Conservation (phyloP, 1,140 invertebrate genomes). For the Bombus vancouverensis region DNA sequence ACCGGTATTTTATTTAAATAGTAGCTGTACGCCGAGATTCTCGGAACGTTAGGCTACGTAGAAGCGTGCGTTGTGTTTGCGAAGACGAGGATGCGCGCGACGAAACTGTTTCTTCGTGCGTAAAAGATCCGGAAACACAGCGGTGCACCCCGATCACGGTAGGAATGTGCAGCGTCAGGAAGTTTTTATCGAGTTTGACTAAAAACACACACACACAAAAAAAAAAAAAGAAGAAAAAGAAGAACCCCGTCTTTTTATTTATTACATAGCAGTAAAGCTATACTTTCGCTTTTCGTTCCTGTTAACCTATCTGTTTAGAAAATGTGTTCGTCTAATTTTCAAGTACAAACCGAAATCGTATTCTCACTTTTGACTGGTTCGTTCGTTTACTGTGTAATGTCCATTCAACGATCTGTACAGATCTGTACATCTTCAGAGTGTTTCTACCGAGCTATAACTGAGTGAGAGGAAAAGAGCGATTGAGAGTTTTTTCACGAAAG, state of each 20-base stretch:
- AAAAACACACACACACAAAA: neutral
- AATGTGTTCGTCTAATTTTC: neutral
- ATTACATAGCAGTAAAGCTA: neutral
- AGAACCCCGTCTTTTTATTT: neutral
- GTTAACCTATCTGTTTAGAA: neutral
- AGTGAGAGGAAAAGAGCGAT: slow-evolving; percentile 12
- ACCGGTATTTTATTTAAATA: neutral
- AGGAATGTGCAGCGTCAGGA: slow-evolving; percentile 50
- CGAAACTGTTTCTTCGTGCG: slow-evolving; percentile 26
- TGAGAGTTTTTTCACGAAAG: neutral
- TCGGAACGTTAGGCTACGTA: neutral
- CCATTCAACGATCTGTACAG: slow-evolving; percentile 9
- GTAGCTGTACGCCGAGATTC: neutral
- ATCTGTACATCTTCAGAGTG: neutral
- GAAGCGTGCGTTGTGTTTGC: neutral
- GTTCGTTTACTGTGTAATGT: neutral
- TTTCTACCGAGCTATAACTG: neutral
- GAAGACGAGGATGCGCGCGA: no score
- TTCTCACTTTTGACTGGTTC: neutral
- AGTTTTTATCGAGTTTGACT: slow-evolving; percentile 34
- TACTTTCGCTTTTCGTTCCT: neutral
- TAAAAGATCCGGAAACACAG: slow-evolving; percentile 27
- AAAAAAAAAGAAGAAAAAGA: neutral
- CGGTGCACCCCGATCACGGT: slow-evolving; percentile 27
- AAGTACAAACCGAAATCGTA: slow-evolving; percentile 24